Conservation (phyloP, 2,888 invertebrate genomes). For the Eudasyphora cyanicolor region DNA sequence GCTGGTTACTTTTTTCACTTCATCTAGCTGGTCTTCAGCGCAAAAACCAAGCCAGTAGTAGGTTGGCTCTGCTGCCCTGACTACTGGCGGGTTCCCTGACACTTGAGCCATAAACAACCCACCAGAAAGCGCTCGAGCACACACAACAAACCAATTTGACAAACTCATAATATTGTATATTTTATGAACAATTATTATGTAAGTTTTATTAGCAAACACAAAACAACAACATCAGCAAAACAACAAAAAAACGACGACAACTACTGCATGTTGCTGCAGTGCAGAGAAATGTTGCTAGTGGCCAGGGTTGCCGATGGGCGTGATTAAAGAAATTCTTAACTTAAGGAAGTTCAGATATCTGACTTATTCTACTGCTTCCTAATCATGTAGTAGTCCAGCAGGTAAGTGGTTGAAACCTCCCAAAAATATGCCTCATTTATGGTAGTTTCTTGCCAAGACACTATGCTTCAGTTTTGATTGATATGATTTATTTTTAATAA, state of each 20-base stretch:
- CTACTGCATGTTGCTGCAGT: neutral
- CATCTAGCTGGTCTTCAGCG: neutral
- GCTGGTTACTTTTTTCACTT: conserved; percentile 22
- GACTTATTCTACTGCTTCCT: too few relatives aligned
- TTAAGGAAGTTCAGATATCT: too few relatives aligned
- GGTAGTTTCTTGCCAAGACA: too few relatives aligned
- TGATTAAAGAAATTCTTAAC: neutral
- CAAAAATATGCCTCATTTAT: too few relatives aligned
- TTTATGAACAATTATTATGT: conserved; percentile 79
- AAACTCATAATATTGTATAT: conserved; percentile 77
- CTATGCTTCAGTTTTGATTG: too few relatives aligned
- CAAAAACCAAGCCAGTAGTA: neutral
- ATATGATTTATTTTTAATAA: too few relatives aligned
- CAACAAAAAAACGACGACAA: neutral
- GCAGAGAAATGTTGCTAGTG: neutral
- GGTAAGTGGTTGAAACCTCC: too few relatives aligned
- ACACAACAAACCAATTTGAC: conserved; percentile 74
- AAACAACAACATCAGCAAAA: conserved; percentile 25
- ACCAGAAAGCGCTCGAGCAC: conserved; percentile 19
- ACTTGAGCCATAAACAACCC: conserved; percentile 59
- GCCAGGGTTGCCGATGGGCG: neutral
- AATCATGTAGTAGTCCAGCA: too few relatives aligned
- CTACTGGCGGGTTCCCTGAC: neutral
- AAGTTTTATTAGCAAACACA: conserved; percentile 75
- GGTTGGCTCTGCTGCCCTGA: neutral